Evolutionary conservation across 2,888 invertebrate genomes (phyloP).

Genomic region (Hirudinaria manillensis): DNA sequence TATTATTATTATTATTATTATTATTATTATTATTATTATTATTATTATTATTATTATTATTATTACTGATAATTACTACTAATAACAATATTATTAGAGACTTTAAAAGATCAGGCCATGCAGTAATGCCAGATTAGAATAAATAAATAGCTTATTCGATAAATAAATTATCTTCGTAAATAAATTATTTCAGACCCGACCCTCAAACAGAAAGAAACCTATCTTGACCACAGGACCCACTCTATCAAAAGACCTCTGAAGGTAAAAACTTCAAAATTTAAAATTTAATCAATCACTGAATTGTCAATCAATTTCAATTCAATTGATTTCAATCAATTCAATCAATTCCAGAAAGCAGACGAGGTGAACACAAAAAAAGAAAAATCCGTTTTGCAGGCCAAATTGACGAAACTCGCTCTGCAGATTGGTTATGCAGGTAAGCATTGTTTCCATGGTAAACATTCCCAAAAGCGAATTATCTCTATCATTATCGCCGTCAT

Average conservation of each 20-base stretch:
- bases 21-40: too few species aligned
- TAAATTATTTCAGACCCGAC: background rate
- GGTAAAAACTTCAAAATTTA: background rate
- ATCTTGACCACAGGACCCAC: background rate
- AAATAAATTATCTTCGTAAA: too few species aligned
- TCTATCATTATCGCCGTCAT: conserved; percentile 1
- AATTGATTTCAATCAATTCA: background rate
- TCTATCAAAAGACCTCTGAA: background rate
- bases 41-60: too few species aligned
- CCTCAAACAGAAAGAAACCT: background rate
- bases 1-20: too few species aligned
- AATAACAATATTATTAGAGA: too few species aligned
- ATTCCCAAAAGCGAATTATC: background rate
- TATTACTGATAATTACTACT: too few species aligned
- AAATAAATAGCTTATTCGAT: too few species aligned
- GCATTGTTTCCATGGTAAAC: background rate
- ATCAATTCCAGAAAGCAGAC: background rate
- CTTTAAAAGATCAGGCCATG: too few species aligned
- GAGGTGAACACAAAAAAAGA: conserved; percentile 33
- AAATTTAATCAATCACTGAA: too few species aligned
- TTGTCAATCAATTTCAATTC: background rate
- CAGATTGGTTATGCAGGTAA: conserved; percentile 94
- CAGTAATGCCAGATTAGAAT: too few species aligned
- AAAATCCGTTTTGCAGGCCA: conserved; percentile 95
- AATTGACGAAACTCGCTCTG: conserved; percentile 94